Conservation (phyloP, 2,797 vertebrate species). For the Pempheris klunzingeri region DNA sequence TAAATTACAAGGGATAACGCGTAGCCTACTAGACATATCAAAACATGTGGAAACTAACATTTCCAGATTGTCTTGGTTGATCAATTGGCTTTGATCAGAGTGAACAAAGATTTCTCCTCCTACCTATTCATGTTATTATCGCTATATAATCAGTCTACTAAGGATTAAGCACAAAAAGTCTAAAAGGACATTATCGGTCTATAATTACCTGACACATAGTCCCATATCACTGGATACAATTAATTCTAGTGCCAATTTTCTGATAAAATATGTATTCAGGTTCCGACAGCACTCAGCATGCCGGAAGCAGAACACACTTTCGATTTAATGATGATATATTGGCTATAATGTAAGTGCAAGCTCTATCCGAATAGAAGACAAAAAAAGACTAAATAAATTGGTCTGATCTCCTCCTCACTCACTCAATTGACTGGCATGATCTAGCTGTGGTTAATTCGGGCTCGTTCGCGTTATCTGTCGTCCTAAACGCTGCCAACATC, state of each 20-base stretch:
- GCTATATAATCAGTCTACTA: slow-evolving; percentile 65
- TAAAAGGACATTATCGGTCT: slow-evolving; percentile 60
- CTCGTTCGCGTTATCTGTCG: slow-evolving; percentile 74
- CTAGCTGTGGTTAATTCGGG: slow-evolving; percentile 69
- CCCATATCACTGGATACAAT: slow-evolving; percentile 49
- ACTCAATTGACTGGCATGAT: slow-evolving; percentile 70
- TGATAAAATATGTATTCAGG: slow-evolving; percentile 64
- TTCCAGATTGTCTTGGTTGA: slow-evolving; percentile 81
- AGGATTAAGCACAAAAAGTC: slow-evolving; percentile 55
- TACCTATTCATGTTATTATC: slow-evolving; percentile 71
- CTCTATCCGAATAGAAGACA: slow-evolving; percentile 45
- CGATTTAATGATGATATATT: slow-evolving; percentile 64
- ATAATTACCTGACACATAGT: slow-evolving; percentile 69
- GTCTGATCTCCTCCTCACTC: slow-evolving; percentile 67
- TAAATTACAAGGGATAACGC: slow-evolving; percentile 83
- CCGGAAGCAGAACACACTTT: slow-evolving; percentile 67
- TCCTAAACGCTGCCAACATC: slow-evolving; percentile 78
- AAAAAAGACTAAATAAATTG: slow-evolving; percentile 46
- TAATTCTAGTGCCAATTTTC: slow-evolving; percentile 67
- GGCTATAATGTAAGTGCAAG: slow-evolving; percentile 56
- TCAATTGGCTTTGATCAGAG: slow-evolving; percentile 71
- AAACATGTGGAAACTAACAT: slow-evolving; percentile 78
- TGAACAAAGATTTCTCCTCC: slow-evolving; percentile 59
- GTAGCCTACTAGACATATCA: slow-evolving; percentile 71
- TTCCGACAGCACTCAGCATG: slow-evolving; percentile 62